Percentiles rank a stretch among this genome's conserved stretches.
Conservation (phyloP, 2,113 vertebrate species). For the Leptodactylus fuscus region DNA sequence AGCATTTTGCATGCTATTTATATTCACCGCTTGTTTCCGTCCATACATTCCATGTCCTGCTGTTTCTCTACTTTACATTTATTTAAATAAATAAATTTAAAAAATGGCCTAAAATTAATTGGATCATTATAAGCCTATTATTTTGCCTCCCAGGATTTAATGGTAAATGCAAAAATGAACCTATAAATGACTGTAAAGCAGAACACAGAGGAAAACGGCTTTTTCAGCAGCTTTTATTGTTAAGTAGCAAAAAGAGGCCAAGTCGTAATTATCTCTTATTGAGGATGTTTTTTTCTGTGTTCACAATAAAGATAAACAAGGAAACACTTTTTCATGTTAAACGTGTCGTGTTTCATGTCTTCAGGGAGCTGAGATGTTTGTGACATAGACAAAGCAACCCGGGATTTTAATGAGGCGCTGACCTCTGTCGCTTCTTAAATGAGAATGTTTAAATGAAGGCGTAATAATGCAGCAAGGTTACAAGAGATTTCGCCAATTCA, state of each 20-base stretch:
- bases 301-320: background rate
- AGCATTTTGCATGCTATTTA: too few species aligned
- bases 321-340: background rate
- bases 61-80: background rate
- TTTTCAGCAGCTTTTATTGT: conserved; percentile 45
- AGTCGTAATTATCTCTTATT: conserved; percentile 14
- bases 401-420: conserved; percentile 22
- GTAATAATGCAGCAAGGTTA: background rate
- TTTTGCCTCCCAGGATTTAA: conserved; percentile 20
- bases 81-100: background rate
- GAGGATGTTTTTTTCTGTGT: background rate
- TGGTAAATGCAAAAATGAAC: conserved; percentile 23
- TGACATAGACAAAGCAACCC: conserved; percentile 1
- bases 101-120: conserved; percentile 43
- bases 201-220: background rate
- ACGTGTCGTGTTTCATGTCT: background rate
- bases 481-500: background rate
- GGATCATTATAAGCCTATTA: conserved; percentile 50
- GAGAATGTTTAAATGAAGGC: background rate
- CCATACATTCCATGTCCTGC: background rate
- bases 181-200: conserved; percentile 19
- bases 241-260: conserved; percentile 11
- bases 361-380: background rate
- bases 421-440: background rate
- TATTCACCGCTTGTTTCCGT: background rate